phyloP scores from a whole-genome alignment of 2,888 invertebrate species.

The Xestia c-nigrum region DNA sequence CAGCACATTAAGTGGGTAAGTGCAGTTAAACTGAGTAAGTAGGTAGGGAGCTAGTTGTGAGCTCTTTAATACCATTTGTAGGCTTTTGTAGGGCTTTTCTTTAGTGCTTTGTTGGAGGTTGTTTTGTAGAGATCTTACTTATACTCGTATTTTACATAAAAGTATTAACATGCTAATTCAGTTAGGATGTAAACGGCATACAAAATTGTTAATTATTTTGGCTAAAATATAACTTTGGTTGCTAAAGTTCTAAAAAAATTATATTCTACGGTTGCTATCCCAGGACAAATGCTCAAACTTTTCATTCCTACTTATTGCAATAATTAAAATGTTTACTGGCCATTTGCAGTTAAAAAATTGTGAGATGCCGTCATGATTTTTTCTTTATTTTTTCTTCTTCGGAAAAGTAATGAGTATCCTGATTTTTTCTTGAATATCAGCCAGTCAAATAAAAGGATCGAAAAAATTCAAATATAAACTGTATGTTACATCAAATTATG shows the following conservation, averaged over 20 bases:
- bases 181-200: not conserved
- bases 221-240: not conserved
- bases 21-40: conserved; percentile 29
- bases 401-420: not conserved
- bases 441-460: not conserved
- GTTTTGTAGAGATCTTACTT: not conserved
- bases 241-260: not conserved
- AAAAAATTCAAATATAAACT: too few relatives aligned
- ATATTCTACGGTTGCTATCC: not conserved
- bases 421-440: not conserved
- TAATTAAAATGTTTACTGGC: not conserved
- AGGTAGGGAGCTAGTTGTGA: conserved; percentile 21
- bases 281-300: not conserved
- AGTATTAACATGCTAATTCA: not conserved
- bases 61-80: conserved; percentile 16
- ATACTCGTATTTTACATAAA: not conserved
- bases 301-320: not conserved
- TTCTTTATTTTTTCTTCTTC: not conserved
- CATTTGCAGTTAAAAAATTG: conserved; percentile 1
- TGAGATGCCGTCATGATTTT: not conserved
- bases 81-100: conserved; percentile 24
- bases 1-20: conserved; percentile 17
- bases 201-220: not conserved
- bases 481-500: not conserved
- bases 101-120: conserved; percentile 3